Evolutionary conservation across 2,888 invertebrate species (phyloP).

Genomic region (Alentia gelatinosa): DNA sequence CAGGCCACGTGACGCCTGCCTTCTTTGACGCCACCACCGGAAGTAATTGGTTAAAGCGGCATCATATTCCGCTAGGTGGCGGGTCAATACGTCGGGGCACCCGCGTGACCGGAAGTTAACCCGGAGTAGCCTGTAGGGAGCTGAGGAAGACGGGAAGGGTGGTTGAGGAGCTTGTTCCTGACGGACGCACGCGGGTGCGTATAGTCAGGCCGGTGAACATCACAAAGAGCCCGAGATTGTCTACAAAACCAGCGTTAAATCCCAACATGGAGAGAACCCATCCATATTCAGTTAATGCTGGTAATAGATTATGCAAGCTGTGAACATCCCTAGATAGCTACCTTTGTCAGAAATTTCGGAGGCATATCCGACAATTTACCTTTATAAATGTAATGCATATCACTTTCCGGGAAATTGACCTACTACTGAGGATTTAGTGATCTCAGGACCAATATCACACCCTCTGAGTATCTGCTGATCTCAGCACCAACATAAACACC

Average conservation of each 20-base stretch:
- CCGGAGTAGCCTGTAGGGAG: background rate
- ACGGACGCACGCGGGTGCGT: no score
- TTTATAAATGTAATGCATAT: no score
- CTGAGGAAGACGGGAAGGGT: background rate
- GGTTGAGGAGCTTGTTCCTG: background rate
- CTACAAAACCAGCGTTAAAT: background rate
- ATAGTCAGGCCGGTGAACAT: no score
- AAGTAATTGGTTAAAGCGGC: conserved; percentile 1
- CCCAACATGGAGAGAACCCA: background rate
- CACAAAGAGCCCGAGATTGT: no score
- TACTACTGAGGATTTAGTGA: no score
- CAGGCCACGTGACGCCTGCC: background rate
- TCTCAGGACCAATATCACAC: no score
- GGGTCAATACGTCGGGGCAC: background rate
- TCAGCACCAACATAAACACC: no score
- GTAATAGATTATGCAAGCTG: background rate
- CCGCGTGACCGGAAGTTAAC: background rate
- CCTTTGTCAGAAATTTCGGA: no score
- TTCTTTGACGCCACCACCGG: background rate
- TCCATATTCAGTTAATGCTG: background rate
- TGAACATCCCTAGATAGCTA: no score
- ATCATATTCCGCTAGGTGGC: background rate
- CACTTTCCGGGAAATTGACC: no score
- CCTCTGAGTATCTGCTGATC: no score
- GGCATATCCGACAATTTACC: no score